Percentiles rank a stretch among this genome's conserved stretches.
Evolutionary conservation across 1,140 invertebrate genomes (phyloP).

Genomic region (Melitaea cinxia): DNA sequence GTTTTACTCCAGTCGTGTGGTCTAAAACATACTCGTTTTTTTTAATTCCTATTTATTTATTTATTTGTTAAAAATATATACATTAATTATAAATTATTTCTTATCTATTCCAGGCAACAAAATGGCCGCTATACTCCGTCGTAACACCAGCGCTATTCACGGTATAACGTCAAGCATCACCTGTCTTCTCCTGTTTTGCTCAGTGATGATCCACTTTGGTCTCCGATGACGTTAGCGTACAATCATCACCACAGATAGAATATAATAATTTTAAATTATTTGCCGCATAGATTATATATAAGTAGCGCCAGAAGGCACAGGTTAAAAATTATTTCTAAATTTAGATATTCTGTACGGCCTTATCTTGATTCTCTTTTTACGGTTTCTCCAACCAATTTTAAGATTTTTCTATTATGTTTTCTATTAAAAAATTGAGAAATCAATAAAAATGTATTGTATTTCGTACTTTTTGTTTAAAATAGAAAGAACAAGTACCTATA

Average conservation of each 20-base stretch:
- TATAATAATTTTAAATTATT: slow-evolving; percentile 41
- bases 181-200: slow-evolving; percentile 61
- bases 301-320: slow-evolving; percentile 23
- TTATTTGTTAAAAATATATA: too few species aligned
- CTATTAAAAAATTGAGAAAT: too few species aligned
- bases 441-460: too few species aligned
- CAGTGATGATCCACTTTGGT: slow-evolving; percentile 59
- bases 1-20: too few species aligned
- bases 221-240: slow-evolving; percentile 71
- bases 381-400: background rate
- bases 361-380: background rate
- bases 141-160: slow-evolving; percentile 72
- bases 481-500: too few species aligned
- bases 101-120: slow-evolving; percentile 64
- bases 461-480: too few species aligned
- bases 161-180: slow-evolving; percentile 72
- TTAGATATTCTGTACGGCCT: background rate
- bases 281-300: slow-evolving; percentile 35
- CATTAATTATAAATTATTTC: background rate
- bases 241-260: slow-evolving; percentile 36
- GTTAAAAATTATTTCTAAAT: slow-evolving; percentile 8
- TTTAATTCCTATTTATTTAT: too few species aligned
- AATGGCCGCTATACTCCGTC: slow-evolving; percentile 73
- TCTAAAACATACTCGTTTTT: too few species aligned
- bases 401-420: background rate